Conservation (phyloP, 2,888 invertebrate species). For the Tipula helvola region DNA sequence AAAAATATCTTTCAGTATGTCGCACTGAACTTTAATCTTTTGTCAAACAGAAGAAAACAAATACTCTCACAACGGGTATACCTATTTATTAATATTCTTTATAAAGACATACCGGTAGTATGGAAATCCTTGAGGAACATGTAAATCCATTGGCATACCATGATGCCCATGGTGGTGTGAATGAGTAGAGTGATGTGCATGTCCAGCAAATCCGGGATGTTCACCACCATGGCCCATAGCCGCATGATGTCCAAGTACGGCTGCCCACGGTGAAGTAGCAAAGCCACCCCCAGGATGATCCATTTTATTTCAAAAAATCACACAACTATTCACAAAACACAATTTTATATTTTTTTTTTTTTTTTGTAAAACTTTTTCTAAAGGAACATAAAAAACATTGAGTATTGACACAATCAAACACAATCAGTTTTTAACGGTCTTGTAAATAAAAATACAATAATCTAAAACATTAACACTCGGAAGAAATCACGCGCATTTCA, state of each 20-base stretch:
- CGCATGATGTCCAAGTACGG: slow-evolving; percentile 51
- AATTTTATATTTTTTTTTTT: not conserved
- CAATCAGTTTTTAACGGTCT: not conserved
- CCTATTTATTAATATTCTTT: not conserved
- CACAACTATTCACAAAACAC: not conserved
- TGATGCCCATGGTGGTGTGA: slow-evolving; percentile 43
- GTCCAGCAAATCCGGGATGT: slow-evolving; percentile 34
- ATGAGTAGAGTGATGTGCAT: slow-evolving; percentile 37
- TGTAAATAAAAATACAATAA: not conserved
- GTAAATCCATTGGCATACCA: slow-evolving; percentile 80
- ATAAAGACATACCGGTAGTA: slow-evolving; percentile 66
- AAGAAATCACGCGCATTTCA: not conserved
- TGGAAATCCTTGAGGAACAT: slow-evolving; percentile 82
- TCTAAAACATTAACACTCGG: no score
- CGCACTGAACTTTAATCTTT: not conserved
- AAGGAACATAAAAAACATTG: not conserved
- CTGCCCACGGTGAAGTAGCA: slow-evolving; percentile 67
- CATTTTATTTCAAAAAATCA: slow-evolving; percentile 33
- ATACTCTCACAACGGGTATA: no score
- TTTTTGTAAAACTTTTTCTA: not conserved
- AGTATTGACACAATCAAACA: not conserved
- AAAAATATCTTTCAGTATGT: not conserved
- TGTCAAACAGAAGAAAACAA: not conserved
- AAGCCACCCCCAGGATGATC: slow-evolving; percentile 68
- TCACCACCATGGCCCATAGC: slow-evolving; percentile 32